phyloP scores from a whole-genome alignment of 1,140 invertebrate species.

The Drosophila parvula region DNA sequence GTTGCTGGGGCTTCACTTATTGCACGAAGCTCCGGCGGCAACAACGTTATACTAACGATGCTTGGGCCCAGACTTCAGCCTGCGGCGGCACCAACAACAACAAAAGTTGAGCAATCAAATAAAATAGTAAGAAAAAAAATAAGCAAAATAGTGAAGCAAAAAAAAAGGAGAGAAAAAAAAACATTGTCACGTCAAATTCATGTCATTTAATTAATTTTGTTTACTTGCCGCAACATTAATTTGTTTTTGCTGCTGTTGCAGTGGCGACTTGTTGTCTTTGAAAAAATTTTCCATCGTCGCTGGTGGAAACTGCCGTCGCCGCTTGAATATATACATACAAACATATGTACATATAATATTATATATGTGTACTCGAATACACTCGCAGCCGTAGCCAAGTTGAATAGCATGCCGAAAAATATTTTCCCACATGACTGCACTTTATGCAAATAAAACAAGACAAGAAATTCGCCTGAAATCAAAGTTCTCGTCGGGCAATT shows the following conservation, averaged over 20 bases:
- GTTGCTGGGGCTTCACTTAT: slow-evolving; percentile 23
- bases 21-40: slow-evolving; percentile 54
- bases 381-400: slow-evolving; percentile 8
- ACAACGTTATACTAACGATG: slow-evolving; percentile 63
- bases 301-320: slow-evolving; percentile 61
- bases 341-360: not conserved
- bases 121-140: slow-evolving; percentile 54
- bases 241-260: slow-evolving; percentile 64
- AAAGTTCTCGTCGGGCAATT: slow-evolving; percentile 45
- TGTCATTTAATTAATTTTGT: slow-evolving; percentile 84
- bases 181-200: slow-evolving; percentile 83
- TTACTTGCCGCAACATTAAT: slow-evolving; percentile 78
- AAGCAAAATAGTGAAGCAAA: slow-evolving; percentile 4
- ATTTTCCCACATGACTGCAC: slow-evolving; percentile 80
- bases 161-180: slow-evolving; percentile 49
- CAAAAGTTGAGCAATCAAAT: slow-evolving; percentile 76
- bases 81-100: slow-evolving; percentile 23
- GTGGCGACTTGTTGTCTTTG: slow-evolving; percentile 77
- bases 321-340: slow-evolving; percentile 3
- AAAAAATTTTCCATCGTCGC: slow-evolving; percentile 74
- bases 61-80: slow-evolving; percentile 53
- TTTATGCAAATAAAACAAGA: slow-evolving; percentile 69
- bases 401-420: slow-evolving; percentile 60
- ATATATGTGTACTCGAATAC: slow-evolving; percentile 6
- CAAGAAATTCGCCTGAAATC: slow-evolving; percentile 72